Base-by-base conservation (phyloP, 2,113 vertebrate species). In the Mus spicilegus region DNA sequence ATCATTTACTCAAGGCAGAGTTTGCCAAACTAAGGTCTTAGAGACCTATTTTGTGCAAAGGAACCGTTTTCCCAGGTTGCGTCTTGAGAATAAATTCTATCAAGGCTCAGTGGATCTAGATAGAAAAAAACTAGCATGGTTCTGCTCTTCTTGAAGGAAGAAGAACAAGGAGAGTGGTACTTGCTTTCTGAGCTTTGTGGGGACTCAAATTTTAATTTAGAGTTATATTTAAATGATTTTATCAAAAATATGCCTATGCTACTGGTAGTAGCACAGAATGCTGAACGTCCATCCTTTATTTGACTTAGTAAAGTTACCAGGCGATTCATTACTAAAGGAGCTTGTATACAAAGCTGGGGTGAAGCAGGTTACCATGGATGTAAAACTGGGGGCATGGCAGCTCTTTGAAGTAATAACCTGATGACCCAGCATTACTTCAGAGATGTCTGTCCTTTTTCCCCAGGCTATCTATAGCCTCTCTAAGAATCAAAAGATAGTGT, bases 21-120 rank as follows among this genome's bases (percentile, higher is more conserved):
- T 72, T 90, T 96, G 63, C n/a, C 87, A 86, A 91, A 90, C 73
- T 84, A 90, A 75, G 7, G 69, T 70, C 13, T 70, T 70, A 36
- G 69, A 70, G 69, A 70, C 30, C 13, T 33, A 30, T 67, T 33
- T 33, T 69, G 33, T 69, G 33, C 13, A 36, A 69, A 69, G 30
- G 30, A 5, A 70, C 67, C 36, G 33, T 6, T 70, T 70, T 70
- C 67, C 67, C 30, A 36, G 67, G 14, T 36, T 36, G 33, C 30
- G n/a, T 81, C 67, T 63, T 93, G 20, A 88, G 97, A 95, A 84
- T 12, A 88, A 42, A 20, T n/a, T 75, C 24, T 54, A 49, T 36
- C 33, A 94, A 75, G 16, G 17, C 69, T 72, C 33, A 72, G 16
- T 36, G 69, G 69, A 72, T 19, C 33, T 19, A 17, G 33, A 19